Conservation (phyloP, 2,797 vertebrate species). For the Phrynocephalus vlangalii region DNA sequence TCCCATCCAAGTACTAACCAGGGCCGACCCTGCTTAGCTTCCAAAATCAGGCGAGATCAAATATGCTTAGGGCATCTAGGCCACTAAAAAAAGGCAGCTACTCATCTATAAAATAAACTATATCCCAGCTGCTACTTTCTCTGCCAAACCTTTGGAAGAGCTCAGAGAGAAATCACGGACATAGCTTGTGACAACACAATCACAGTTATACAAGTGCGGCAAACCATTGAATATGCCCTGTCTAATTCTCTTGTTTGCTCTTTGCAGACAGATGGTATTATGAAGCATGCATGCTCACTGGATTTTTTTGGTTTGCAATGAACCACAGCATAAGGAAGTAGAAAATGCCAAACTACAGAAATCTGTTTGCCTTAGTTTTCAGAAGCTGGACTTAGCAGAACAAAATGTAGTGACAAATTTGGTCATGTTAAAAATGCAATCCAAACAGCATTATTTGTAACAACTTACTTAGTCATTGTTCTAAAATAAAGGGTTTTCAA, state of each 20-base stretch:
- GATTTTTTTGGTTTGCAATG: neutral
- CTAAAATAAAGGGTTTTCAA: neutral
- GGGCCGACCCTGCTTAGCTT: no score
- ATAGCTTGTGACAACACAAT: neutral
- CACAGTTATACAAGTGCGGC: neutral
- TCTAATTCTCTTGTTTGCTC: neutral
- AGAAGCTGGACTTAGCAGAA: neutral
- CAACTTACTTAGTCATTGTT: neutral
- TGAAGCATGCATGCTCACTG: neutral
- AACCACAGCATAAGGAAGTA: constrained; percentile 3
- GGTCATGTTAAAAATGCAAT: neutral
- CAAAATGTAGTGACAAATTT: neutral
- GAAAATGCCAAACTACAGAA: neutral
- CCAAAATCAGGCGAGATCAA: no score
- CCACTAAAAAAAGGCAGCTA: neutral
- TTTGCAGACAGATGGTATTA: neutral
- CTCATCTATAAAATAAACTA: neutral
- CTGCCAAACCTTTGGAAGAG: neutral
- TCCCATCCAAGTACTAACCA: no score
- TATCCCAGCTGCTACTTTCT: neutral
- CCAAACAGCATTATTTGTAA: no score
- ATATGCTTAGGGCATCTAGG: no score
- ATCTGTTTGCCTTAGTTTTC: neutral
- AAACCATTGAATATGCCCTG: neutral
- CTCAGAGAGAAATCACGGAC: neutral